phyloP scores from a whole-genome alignment of 1,140 invertebrate species.

The Neodiprion fabricii region DNA sequence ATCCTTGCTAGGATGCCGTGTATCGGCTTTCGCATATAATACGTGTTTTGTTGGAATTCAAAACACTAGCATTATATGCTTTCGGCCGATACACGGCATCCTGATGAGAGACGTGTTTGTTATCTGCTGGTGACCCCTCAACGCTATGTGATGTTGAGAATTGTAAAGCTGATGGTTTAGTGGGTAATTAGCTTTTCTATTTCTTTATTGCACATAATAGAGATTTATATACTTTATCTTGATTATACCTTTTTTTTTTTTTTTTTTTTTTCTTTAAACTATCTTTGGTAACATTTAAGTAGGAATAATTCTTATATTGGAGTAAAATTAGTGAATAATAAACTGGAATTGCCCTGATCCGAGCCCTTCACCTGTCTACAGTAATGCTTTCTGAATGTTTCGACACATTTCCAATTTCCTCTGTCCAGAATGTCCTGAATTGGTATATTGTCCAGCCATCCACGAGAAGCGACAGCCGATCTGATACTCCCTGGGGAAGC shows the following conservation, averaged over 20 bases:
- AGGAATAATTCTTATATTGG: not conserved
- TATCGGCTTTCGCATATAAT: slow-evolving; percentile 26
- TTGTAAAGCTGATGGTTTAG: not conserved
- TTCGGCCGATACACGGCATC: slow-evolving; percentile 30
- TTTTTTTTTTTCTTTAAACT: not conserved
- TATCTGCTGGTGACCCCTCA: slow-evolving; percentile 27
- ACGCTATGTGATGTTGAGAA: slow-evolving; percentile 29
- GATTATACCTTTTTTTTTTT: not conserved
- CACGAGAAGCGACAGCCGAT: slow-evolving; percentile 40
- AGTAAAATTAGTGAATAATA: slow-evolving; percentile 21
- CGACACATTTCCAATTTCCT: slow-evolving; percentile 36
- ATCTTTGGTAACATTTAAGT: too few relatives aligned
- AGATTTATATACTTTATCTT: not conserved
- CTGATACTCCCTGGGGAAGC: slow-evolving; percentile 36
- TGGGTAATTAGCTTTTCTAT: not conserved
- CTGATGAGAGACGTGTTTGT: slow-evolving; percentile 26
- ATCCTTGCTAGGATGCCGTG: slow-evolving; percentile 29
- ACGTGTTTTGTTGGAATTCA: slow-evolving; percentile 1
- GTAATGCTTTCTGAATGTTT: slow-evolving; percentile 40
- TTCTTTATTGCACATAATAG: not conserved
- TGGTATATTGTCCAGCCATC: slow-evolving; percentile 31
- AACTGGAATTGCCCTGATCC: not conserved
- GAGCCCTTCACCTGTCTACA: slow-evolving; percentile 25
- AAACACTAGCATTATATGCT: slow-evolving; percentile 28
- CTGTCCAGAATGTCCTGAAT: slow-evolving; percentile 36